phyloP scores from a whole-genome alignment of 2,113 vertebrate genomes.

The Urocitellus parryii region DNA sequence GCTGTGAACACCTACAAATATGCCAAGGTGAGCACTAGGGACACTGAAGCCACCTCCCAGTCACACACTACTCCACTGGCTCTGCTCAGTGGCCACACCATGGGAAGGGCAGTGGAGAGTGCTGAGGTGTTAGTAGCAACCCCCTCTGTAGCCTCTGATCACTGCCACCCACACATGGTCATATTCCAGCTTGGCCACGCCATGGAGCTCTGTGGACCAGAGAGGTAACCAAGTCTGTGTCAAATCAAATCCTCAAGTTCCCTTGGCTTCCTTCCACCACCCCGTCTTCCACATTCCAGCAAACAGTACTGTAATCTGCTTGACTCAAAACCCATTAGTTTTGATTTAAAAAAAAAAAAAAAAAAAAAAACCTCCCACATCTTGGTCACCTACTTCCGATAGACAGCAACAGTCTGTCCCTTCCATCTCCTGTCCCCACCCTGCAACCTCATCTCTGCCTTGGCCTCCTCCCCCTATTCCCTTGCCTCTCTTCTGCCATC shows the following conservation, averaged over 20 bases:
- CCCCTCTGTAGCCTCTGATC: background rate
- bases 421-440: fast-evolving
- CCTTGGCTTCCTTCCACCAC: no score
- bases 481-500: background rate
- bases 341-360: no score
- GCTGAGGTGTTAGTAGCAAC: no score
- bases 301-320: fast-evolving
- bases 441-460: background rate
- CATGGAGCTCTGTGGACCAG: background rate
- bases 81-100: background rate
- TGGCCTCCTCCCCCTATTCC: background rate
- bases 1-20: conserved; percentile 95
- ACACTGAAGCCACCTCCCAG: fast-evolving
- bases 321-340: background rate
- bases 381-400: background rate
- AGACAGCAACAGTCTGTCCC: fast-evolving
- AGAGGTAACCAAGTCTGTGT: background rate
- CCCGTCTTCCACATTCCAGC: no score
- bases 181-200: fast-evolving
- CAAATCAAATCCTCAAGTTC: background rate
- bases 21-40: conserved; percentile 91
- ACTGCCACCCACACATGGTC: background rate
- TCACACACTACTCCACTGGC: fast-evolving
- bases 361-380: background rate
- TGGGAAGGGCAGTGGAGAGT: no score